Evolutionary conservation across 2,113 vertebrate genomes (phyloP).

Genomic region (Notarius quadriscutis): DNA sequence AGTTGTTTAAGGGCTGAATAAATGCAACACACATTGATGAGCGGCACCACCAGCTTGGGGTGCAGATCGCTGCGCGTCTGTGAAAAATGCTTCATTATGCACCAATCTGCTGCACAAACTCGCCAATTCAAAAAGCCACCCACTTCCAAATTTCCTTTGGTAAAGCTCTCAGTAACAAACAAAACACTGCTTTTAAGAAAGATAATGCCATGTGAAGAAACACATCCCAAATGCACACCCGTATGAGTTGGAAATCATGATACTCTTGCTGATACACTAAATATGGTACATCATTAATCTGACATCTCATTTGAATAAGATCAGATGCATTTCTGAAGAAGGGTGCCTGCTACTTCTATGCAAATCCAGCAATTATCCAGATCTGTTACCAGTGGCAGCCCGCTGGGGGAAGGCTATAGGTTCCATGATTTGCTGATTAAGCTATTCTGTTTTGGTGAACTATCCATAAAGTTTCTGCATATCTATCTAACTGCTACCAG

Average conservation of each 20-base stretch:
- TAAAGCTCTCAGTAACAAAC: neutral
- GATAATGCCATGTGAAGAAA: conserved; percentile 6
- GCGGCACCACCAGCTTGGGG: neutral
- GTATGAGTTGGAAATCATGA: neutral
- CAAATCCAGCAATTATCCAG: conserved; percentile 52
- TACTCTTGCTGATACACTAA: conserved; percentile 18
- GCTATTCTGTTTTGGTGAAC: conserved; percentile 37
- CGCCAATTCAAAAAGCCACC: conserved; percentile 21
- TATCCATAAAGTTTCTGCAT: conserved; percentile 38
- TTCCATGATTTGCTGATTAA: conserved; percentile 45
- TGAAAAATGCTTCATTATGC: conserved; percentile 36
- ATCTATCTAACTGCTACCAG: conserved; percentile 11
- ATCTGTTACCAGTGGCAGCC: conserved; percentile 39
- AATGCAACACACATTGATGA: conserved; percentile 1
- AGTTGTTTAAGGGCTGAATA: conserved; percentile 14
- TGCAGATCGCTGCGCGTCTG: conserved; percentile 19
- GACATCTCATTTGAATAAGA: conserved; percentile 36
- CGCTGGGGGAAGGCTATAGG: conserved; percentile 8
- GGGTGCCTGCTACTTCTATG: conserved; percentile 43
- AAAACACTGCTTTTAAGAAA: neutral
- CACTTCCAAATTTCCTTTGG: neutral
- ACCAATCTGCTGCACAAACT: conserved; percentile 25
- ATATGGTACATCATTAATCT: conserved; percentile 43
- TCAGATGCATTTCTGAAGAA: conserved; percentile 30
- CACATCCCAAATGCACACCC: conserved; percentile 11